phyloP scores from a whole-genome alignment of 2,797 vertebrate species.

The Pangasius macronema region DNA sequence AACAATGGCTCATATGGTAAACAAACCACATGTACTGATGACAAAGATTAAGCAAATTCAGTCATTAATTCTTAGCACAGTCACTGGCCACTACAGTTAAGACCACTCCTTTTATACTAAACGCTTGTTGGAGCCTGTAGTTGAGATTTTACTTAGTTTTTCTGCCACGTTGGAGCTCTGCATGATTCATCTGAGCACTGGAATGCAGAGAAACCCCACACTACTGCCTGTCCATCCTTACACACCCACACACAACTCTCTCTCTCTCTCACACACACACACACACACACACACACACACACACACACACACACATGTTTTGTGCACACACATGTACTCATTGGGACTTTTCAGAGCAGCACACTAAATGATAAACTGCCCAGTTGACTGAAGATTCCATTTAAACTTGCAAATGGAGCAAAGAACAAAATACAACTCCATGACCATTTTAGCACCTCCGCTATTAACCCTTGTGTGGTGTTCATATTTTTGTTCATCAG shows the following conservation, averaged over 20 bases:
- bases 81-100: neutral
- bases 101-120: neutral
- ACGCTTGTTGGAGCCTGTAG: neutral
- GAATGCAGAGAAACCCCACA: constrained; percentile 44
- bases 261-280: neutral
- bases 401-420: neutral
- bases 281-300: neutral
- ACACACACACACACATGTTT: neutral
- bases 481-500: too few species aligned
- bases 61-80: neutral
- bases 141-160: neutral
- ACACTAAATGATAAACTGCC: neutral
- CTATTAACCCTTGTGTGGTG: too few species aligned
- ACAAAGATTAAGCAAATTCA: neutral
- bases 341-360: neutral
- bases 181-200: constrained; percentile 38
- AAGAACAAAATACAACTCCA: neutral
- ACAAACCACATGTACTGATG: neutral
- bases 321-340: neutral
- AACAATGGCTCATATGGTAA: neutral
- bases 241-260: constrained; percentile 8
- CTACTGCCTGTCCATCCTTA: constrained; percentile 15
- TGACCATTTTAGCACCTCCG: neutral
- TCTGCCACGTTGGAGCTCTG: constrained; percentile 31
- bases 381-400: neutral